Base-by-base conservation (phyloP, 2,113 vertebrate species). In the Crypturellus undulatus region DNA sequence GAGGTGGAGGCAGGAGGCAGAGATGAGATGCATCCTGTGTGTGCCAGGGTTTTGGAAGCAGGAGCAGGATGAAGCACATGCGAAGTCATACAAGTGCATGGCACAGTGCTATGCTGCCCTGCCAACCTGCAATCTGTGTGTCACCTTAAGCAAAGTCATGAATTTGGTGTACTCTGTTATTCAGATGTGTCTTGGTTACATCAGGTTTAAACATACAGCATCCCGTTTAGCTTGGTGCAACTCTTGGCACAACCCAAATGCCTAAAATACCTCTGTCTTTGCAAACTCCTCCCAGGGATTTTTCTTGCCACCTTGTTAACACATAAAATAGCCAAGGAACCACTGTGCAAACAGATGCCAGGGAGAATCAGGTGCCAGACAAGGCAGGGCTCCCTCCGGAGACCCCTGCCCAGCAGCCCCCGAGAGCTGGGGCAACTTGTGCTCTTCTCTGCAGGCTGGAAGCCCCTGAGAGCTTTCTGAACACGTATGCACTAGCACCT, bases 161-260 rank as follows among this genome's bases (percentile, higher is more conserved):
- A 64, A 58, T 83, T 92, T 84, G 84, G 79, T 47, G 68, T 81
- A 64, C n/a, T 75, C 49, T 70, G 30, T 63, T 94, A 82, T 70
- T 90, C 69, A 82, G 59, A 91, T 25, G 40, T 8, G 26, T 79
- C 60, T 93, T 60, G 51, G 83, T 73, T 56, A 9, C 6, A 16
- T 95, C 95, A 97, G 92, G 94, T 97, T 96, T 70, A 97, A 94
- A 92, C 96, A 96, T 52, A 95, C 82, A 38, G 38, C 60, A 95
- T 92, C 47, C 76, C 72, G 87, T 93, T 95, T 92, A 83, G 71
- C 71, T 90, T 97, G 95, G 95, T 94, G 90, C 56, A 92, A 80
- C 47, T 64, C 32, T 91, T 96, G 95, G 95, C 94, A 93, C 56
- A 92, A 84, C 40, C 64, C 28, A 34, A 92, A 94, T 80, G 89